Conservation (phyloP, 37 sponge, comb jelly and placozoan genomes). For the Spongilla lacustris region DNA sequence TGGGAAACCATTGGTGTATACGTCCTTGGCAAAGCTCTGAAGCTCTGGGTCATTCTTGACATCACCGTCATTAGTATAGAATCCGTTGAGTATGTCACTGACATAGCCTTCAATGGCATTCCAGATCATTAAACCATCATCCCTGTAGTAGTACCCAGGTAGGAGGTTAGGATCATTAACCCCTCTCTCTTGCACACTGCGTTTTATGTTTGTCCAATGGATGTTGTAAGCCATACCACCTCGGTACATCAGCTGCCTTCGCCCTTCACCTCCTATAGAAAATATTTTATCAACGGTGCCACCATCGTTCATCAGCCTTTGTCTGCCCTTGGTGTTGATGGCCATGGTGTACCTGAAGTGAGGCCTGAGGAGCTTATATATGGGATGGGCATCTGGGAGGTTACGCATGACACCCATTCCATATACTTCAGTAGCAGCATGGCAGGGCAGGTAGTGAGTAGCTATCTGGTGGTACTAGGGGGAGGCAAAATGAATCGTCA, state of each 20-base stretch:
- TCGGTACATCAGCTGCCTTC: too few species aligned
- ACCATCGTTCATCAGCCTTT: constrained; percentile 29
- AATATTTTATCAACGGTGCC: constrained; percentile 47
- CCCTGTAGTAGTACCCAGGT: constrained; percentile 77
- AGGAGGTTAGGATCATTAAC: constrained; percentile 59
- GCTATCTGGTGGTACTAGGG: constrained; percentile 46
- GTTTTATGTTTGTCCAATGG: too few species aligned
- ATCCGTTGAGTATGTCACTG: constrained; percentile 29
- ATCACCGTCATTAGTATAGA: constrained; percentile 48
- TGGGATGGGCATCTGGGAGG: too few species aligned
- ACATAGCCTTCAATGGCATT: constrained; percentile 49
- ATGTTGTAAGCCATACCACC: too few species aligned
- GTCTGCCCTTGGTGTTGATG: constrained; percentile 57
- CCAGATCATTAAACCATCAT: constrained; percentile 70
- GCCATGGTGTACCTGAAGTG: constrained; percentile 67
- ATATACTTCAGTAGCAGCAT: too few species aligned
- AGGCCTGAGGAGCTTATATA: too few species aligned
- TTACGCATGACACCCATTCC: too few species aligned
- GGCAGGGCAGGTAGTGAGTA: constrained; percentile 69
- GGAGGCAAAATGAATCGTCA: too few species aligned
- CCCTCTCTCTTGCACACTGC: constrained; percentile 57
- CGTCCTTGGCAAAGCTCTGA: constrained; percentile 32
- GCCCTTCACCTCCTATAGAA: too few species aligned
- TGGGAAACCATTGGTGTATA: constrained; percentile 35
- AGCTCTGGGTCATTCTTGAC: constrained; percentile 52